phyloP scores from a whole-genome alignment of 2,888 invertebrate genomes.

The Acheta domesticus region DNA sequence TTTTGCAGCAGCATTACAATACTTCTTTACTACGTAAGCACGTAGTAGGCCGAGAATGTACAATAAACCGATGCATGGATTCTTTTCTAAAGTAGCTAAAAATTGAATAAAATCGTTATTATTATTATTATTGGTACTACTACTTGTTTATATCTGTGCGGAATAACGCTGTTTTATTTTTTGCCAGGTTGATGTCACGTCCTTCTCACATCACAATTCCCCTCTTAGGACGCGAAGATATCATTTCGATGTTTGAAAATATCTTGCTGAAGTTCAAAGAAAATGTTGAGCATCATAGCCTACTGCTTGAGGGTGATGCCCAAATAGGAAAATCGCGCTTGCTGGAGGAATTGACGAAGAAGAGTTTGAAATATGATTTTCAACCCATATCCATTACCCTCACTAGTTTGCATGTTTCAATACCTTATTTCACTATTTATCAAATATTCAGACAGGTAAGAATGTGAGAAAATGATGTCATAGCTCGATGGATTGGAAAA shows the following conservation, averaged over 20 bases:
- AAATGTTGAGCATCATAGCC: slow-evolving; percentile 50
- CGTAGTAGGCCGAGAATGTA: too few species aligned
- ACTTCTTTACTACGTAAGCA: too few species aligned
- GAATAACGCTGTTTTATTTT: too few species aligned
- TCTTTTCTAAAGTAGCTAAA: too few species aligned
- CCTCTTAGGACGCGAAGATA: neutral
- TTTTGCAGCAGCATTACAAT: too few species aligned
- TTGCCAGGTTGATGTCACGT: too few species aligned
- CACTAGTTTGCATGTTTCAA: slow-evolving; percentile 36
- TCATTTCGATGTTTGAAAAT: neutral
- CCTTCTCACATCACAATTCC: neutral
- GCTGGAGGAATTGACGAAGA: slow-evolving; percentile 50
- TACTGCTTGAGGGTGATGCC: slow-evolving; percentile 55
- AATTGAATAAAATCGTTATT: too few species aligned
- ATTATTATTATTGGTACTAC: too few species aligned
- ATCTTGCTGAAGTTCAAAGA: neutral
- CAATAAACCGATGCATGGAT: too few species aligned
- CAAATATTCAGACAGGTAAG: slow-evolving; percentile 41
- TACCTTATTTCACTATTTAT: slow-evolving; percentile 40
- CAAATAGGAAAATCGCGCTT: slow-evolving; percentile 59
- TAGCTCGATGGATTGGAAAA: neutral
- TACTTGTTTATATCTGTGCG: too few species aligned
- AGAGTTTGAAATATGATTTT: slow-evolving; percentile 40
- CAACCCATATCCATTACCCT: slow-evolving; percentile 37
- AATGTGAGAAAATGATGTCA: neutral